Evolutionary conservation across 2,888 invertebrate genomes (phyloP).

Genomic region (Papilio elwesi): DNA sequence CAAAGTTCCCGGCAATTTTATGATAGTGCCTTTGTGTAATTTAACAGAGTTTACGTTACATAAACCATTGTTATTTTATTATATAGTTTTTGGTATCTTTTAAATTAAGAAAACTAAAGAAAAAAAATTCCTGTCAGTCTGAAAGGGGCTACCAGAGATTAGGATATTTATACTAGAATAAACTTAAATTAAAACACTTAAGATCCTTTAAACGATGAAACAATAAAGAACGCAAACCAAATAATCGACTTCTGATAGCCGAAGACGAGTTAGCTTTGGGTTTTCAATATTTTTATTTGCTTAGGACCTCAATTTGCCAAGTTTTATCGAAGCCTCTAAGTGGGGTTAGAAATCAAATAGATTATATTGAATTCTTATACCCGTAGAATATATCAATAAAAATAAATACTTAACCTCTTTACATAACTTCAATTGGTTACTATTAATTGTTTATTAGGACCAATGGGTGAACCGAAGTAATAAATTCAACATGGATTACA

Average conservation of each 20-base stretch:
- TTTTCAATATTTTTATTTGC: conserved; percentile 20
- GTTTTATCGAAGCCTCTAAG: conserved; percentile 23
- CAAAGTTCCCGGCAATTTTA: conserved; percentile 22
- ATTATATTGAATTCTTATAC: conserved; percentile 14
- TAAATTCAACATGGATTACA: too few relatives aligned
- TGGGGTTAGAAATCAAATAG: conserved; percentile 28
- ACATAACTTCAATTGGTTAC: background rate
- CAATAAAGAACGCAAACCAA: conserved; percentile 3
- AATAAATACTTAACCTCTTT: conserved; percentile 2
- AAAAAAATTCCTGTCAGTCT: too few relatives aligned
- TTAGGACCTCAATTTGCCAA: conserved; percentile 24
- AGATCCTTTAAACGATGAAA: conserved; percentile 7
- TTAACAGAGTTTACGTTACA: conserved; percentile 4
- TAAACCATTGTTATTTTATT: conserved; percentile 12
- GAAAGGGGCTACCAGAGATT: too few relatives aligned
- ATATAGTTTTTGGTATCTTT: background rate
- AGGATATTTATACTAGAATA: too few relatives aligned
- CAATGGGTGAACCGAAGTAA: too few relatives aligned
- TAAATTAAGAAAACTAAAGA: background rate
- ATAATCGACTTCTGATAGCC: conserved; percentile 2
- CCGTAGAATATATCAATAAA: background rate
- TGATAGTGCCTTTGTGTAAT: conserved; percentile 23
- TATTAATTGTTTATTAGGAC: background rate
- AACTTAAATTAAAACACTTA: background rate
- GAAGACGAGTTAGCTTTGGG: conserved; percentile 14